These are phyloP conservation scores for Myiothlypis chrysogaster DNA, from an alignment of 2,797 vertebrate species.

Conservation along the genomic window DNA sequence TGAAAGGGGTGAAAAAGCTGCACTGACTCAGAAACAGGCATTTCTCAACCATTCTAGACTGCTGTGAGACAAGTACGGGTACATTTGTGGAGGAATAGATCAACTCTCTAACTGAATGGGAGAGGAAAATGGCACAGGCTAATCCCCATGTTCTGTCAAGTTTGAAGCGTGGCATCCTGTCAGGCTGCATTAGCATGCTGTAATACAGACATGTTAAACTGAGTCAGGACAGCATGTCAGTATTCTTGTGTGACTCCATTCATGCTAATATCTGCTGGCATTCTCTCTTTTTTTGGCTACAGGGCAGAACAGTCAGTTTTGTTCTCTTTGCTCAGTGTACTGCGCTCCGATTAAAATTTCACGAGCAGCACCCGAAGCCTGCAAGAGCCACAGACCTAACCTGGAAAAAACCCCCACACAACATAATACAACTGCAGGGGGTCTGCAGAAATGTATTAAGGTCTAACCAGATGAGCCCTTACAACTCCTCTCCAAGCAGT, in stretches of 20 bases:
- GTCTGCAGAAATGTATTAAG: background rate
- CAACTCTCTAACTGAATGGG: background rate
- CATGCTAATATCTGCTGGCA: slow-evolving; percentile 26
- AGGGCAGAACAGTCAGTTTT: slow-evolving; percentile 47
- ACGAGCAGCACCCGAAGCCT: background rate
- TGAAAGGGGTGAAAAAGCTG: background rate
- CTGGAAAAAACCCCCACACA: background rate
- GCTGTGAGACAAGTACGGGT: background rate
- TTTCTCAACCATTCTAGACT: background rate
- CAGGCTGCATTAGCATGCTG: background rate
- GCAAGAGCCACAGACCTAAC: background rate
- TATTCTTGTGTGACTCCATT: slow-evolving; percentile 4
- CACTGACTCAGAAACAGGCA: background rate
- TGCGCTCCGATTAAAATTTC: background rate
- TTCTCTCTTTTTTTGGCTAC: slow-evolving; percentile 21
- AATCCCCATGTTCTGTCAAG: background rate
- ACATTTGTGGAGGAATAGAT: background rate
- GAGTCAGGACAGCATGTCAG: slow-evolving; percentile 33
- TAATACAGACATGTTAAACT: background rate
- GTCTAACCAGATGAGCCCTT: background rate
- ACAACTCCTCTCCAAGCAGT: background rate
- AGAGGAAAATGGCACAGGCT: background rate
- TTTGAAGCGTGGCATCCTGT: background rate
- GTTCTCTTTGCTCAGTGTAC: background rate
- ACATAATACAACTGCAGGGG: background rate